Percentiles rank a stretch among this genome's conserved stretches.
Evolutionary conservation across 2,113 vertebrate genomes (phyloP).

Genomic region (Manacus vitellinus): DNA sequence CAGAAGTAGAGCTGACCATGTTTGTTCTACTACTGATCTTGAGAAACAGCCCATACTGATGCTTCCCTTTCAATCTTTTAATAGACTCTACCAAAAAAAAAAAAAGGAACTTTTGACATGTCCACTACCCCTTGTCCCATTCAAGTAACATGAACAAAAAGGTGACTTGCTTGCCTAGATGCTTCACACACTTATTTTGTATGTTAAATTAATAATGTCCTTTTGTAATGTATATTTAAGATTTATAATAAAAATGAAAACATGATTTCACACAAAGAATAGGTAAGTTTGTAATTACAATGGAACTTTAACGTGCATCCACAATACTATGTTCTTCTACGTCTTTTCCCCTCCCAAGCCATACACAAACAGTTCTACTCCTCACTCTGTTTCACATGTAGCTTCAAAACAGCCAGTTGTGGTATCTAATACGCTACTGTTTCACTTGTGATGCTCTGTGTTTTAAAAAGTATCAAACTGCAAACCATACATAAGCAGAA

Average conservation of each 20-base stretch:
- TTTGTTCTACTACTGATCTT: background rate
- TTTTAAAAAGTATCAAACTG: background rate
- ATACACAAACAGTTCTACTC: background rate
- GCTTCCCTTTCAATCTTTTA: background rate
- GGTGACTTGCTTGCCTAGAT: background rate
- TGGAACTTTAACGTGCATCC: slow-evolving; percentile 43
- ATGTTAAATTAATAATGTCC: slow-evolving; percentile 15
- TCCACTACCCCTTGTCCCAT: slow-evolving; percentile 39
- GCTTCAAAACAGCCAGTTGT: background rate
- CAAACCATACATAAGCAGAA: slow-evolving; percentile 8
- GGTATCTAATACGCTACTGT: background rate
- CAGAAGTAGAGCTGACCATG: background rate
- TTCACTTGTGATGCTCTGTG: slow-evolving; percentile 7
- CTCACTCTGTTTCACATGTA: background rate
- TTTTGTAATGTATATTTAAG: slow-evolving; percentile 64
- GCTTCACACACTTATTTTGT: slow-evolving; percentile 18
- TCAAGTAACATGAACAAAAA: slow-evolving; percentile 17
- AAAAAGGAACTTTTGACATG: slow-evolving; percentile 55
- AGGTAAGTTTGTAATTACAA: slow-evolving; percentile 41
- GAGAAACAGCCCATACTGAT: background rate
- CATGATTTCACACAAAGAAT: slow-evolving; percentile 59
- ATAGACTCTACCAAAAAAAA: background rate
- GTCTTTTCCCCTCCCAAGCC: background rate
- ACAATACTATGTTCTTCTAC: slow-evolving; percentile 30
- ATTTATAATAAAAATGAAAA: slow-evolving; percentile 65